A percentile compares a stretch with the other conserved stretches of the same genome.
These are phyloP conservation scores for Tetranychus urticae DNA, from an alignment of 1,140 invertebrate genomes.

Conservation along the genomic window DNA sequence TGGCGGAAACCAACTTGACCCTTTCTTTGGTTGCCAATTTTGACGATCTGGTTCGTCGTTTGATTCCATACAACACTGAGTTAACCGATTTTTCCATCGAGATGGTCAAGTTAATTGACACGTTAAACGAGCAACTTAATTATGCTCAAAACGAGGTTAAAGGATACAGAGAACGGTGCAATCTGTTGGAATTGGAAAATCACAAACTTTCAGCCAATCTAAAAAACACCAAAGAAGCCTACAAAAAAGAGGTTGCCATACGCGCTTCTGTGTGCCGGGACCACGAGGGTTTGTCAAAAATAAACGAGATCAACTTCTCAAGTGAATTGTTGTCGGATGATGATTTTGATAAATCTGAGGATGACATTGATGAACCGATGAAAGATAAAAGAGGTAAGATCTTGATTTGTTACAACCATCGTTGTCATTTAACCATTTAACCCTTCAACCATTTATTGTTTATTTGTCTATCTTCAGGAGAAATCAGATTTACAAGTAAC, in stretches of 20 bases:
- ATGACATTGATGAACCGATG: not conserved
- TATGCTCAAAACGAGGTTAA: too few species aligned
- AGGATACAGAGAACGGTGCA: too few species aligned
- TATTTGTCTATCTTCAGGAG: not conserved
- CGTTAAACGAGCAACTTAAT: too few species aligned
- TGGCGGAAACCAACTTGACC: not conserved
- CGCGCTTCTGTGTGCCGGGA: not conserved
- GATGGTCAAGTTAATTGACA: too few species aligned
- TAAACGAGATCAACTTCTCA: not conserved
- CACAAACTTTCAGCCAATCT: not conserved
- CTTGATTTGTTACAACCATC: not conserved
- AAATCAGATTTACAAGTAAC: not conserved
- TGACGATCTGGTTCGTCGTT: too few species aligned
- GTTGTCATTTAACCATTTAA: not conserved
- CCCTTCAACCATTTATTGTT: not conserved
- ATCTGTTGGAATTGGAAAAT: too few species aligned
- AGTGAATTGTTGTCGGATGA: slow-evolving; percentile 10
- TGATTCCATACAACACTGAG: too few species aligned
- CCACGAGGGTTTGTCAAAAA: not conserved
- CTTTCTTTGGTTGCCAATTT: too few species aligned
- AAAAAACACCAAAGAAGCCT: not conserved
- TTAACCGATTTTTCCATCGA: too few species aligned
- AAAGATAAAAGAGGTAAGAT: not conserved
- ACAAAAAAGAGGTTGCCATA: not conserved
- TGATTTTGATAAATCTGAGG: not conserved